Conservation (phyloP, 2,888 invertebrate genomes). For the Mythimna albipuncta region DNA sequence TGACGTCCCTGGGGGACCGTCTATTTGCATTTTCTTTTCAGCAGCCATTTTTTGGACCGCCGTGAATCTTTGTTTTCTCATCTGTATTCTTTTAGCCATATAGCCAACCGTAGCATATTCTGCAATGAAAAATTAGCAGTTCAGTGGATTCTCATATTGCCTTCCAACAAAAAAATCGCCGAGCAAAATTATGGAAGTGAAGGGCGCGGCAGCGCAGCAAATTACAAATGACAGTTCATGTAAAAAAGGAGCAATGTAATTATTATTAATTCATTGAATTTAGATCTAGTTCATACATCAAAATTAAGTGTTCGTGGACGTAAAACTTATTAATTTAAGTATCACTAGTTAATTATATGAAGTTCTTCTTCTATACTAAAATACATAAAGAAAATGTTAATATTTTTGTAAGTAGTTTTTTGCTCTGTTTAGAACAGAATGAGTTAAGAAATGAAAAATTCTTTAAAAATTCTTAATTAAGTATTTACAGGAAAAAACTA, state of each 20-base stretch:
- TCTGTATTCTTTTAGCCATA: conserved; percentile 98
- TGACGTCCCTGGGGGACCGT: conserved; percentile 93
- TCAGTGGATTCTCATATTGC: conserved; percentile 20
- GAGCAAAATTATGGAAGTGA: conserved; percentile 37
- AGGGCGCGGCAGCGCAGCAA: conserved; percentile 29
- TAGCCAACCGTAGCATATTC: conserved; percentile 99
- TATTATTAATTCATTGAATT: no score
- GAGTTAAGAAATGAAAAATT: neutral
- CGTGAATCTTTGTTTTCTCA: conserved; percentile 97
- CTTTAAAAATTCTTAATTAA: neutral
- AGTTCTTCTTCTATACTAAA: neutral
- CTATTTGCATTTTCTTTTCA: conserved; percentile 96
- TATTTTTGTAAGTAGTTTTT: neutral
- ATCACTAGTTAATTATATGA: conserved; percentile 3
- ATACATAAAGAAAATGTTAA: neutral
- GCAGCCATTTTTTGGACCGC: conserved; percentile 97
- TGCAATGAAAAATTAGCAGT: conserved; percentile 82
- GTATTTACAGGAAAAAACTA: conserved; percentile 2
- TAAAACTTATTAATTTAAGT: conserved; percentile 1
- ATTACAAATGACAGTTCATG: conserved; percentile 6
- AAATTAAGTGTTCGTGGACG: conserved; percentile 3
- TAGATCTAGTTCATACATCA: no score
- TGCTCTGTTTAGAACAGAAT: neutral
- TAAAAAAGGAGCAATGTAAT: conserved; percentile 9
- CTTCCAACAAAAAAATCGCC: conserved; percentile 36